Conservation (phyloP, 92 coral and sea anemone species). For the Epizoanthus ramosus region DNA sequence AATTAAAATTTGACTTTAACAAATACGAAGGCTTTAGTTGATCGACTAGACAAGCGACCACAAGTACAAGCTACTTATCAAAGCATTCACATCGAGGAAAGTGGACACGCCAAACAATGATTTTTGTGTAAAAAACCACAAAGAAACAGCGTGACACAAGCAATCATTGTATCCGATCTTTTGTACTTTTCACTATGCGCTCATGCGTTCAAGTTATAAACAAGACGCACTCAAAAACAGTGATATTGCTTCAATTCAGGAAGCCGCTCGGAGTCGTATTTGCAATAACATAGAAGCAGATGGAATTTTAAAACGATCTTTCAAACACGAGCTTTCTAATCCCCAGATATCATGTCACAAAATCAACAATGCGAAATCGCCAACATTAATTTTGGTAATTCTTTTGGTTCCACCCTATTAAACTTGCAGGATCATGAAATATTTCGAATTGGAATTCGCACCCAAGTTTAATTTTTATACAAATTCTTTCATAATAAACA, state of each 20-base stretch:
- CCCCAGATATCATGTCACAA: neutral
- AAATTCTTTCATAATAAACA: constrained; percentile 17
- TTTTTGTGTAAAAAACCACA: constrained; percentile 1
- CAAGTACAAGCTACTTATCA: neutral
- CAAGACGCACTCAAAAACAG: neutral
- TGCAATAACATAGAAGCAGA: neutral
- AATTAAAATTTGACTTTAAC: neutral
- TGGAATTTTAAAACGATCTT: neutral
- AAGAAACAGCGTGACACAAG: constrained; percentile 11
- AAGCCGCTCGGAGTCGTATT: neutral
- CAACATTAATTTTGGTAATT: neutral
- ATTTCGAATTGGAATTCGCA: neutral
- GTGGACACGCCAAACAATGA: constrained; percentile 1
- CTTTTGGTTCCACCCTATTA: neutral
- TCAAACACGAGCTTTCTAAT: neutral
- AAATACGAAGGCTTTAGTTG: neutral
- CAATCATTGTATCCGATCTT: neutral
- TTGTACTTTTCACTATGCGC: neutral
- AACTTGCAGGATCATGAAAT: neutral
- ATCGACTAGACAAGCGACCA: constrained; percentile 12
- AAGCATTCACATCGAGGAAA: constrained; percentile 2
- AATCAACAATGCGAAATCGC: neutral
- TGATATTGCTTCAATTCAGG: neutral
- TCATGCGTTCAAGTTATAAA: constrained; percentile 6
- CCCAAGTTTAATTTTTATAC: neutral